Base-by-base conservation (phyloP, 2,797 vertebrate genomes). In the Austrolebias charrua region DNA sequence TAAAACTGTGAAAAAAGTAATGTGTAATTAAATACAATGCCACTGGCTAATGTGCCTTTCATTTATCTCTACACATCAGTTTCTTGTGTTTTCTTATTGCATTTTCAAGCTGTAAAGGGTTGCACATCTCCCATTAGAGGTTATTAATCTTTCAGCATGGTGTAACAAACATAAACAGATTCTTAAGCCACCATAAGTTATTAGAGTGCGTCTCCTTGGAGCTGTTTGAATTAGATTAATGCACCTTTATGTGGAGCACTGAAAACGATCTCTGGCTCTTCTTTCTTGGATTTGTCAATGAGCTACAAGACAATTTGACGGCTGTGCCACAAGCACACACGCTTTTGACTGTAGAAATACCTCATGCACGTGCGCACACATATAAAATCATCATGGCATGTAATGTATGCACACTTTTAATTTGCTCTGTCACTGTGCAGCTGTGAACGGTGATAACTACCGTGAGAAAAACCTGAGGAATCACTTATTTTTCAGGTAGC, bases 161-260 rank as follows among this genome's bases (percentile, higher is more conserved):
- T 63, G 63, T 80, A 80, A 79, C 74, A 84, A 88, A 86, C 76
- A 76, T 80, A 87, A 89, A 88, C 85, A 87, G 59, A 87, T 87
- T 85, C 64, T 64, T 70, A 78, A 84, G 81, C 83, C 80, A 75
- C 73, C 78, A 51, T 83, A 84, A 87, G 76, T 85, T 88, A 88
- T 87, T 85, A 81, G 75, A 73, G 71, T 63, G 51, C 28, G 69
- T 81, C 77, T 86, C 73, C 80, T 87, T 28, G 71, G 80, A 85
- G 79, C 83, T 55, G 65, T 82, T 83, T 75, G 61, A 76, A 83
- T 83, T 76, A 81, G 79, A 85, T 87, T 83, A 87, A 85, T 86
- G 79, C 76, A 81, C 79, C 74, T 79, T 83, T 72, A 68, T 76
- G 74, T 75, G 82, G 53, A 78, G 76, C 52, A 60, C 55, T 76